Evolutionary conservation across 2,797 vertebrate species (phyloP).

Genomic region (Brachymystax lenok): DNA sequence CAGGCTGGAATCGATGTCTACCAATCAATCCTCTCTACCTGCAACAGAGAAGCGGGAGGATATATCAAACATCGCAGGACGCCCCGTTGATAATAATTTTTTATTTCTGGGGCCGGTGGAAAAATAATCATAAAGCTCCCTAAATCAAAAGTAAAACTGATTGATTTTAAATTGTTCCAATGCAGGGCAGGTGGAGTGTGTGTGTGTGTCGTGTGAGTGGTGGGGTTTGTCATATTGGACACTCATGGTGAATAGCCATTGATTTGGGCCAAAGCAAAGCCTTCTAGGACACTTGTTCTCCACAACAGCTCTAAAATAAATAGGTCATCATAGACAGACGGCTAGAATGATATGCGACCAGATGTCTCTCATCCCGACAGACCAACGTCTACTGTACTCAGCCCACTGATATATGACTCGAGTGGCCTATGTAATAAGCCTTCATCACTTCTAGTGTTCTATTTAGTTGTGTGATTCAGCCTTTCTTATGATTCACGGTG

Average conservation of each 20-base stretch:
- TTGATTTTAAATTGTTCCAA: conserved; percentile 52
- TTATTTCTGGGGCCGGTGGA: conserved; percentile 31
- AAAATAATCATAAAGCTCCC: conserved; percentile 53
- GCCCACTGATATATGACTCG: not conserved
- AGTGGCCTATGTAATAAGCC: not conserved
- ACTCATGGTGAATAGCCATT: conserved; percentile 37
- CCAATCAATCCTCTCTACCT: conserved; percentile 58
- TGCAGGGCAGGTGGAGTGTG: conserved; percentile 3
- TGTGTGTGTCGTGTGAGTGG: conserved; percentile 11
- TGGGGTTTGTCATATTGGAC: conserved; percentile 19
- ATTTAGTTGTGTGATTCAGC: not conserved
- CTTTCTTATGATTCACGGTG: not conserved
- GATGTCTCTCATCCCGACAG: not conserved
- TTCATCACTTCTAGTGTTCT: not conserved
- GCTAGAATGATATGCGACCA: not conserved
- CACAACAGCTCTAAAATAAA: conserved; percentile 49
- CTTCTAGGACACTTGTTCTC: conserved; percentile 39
- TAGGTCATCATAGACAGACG: conserved; percentile 44
- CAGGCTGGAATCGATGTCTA: conserved; percentile 43
- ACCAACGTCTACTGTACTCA: not conserved
- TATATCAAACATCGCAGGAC: conserved; percentile 48
- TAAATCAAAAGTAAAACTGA: conserved; percentile 49
- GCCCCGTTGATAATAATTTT: conserved; percentile 49
- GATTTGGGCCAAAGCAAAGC: conserved; percentile 51
- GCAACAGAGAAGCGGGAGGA: conserved; percentile 31